Percentiles rank a stretch among this genome's conserved stretches.
phyloP scores from a whole-genome alignment of 1,140 invertebrate species.

The Drosophila orosa region DNA sequence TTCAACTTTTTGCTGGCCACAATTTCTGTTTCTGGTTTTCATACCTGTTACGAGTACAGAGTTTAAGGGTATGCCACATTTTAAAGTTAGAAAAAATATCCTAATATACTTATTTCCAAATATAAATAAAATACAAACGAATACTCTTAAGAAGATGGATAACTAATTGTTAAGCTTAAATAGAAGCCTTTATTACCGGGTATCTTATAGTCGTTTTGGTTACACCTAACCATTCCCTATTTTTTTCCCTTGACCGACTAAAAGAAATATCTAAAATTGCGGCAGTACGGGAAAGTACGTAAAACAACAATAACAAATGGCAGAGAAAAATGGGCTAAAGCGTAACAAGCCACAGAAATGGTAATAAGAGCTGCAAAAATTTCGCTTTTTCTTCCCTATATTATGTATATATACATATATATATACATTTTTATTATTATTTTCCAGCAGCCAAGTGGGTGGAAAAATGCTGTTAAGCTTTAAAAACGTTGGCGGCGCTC shows the following conservation, averaged over 20 bases:
- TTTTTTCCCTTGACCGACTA: constrained; percentile 33
- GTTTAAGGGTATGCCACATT: neutral
- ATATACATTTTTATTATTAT: constrained; percentile 42
- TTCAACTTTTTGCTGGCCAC: constrained; percentile 72
- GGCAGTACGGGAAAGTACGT: constrained; percentile 39
- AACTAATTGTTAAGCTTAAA: neutral
- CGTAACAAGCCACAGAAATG: constrained; percentile 63
- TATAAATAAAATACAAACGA: neutral
- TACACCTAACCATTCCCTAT: neutral
- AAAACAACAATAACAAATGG: constrained; percentile 71
- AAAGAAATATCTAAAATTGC: constrained; percentile 73
- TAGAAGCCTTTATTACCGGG: neutral
- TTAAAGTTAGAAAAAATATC: neutral
- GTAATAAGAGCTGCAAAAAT: constrained; percentile 53
- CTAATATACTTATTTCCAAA: neutral
- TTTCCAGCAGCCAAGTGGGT: constrained; percentile 47
- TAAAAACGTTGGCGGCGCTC: constrained; percentile 51
- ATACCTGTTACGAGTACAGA: neutral
- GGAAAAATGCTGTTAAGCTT: constrained; percentile 72
- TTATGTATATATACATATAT: constrained; percentile 25
- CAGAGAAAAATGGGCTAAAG: constrained; percentile 62
- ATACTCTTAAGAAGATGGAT: neutral
- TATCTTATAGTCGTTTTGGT: neutral
- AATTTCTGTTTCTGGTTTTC: constrained; percentile 34
- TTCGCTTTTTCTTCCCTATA: constrained; percentile 59